Evolutionary conservation across 2,797 vertebrate genomes (phyloP).

Genomic region (Myotis findleyi): DNA sequence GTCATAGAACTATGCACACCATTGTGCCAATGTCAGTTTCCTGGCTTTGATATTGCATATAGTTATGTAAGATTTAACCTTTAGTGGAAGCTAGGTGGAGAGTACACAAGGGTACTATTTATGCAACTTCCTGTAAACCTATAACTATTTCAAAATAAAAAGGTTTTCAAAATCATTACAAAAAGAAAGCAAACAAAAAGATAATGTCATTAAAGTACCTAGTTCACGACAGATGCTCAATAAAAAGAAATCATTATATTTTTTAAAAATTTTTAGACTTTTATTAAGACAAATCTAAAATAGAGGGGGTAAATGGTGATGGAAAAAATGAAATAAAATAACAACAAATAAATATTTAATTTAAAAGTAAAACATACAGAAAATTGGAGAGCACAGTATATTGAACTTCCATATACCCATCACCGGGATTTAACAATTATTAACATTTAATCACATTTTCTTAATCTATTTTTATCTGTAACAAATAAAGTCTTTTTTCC

Average conservation of each 20-base stretch:
- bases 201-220: not conserved
- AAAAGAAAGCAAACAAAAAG: not conserved
- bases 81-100: not conserved
- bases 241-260: not conserved
- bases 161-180: not conserved
- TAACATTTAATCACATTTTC: not conserved
- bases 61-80: not conserved
- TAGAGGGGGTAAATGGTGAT: too few relatives aligned
- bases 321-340: too few relatives aligned
- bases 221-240: not conserved
- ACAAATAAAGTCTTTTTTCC: not conserved
- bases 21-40: not conserved
- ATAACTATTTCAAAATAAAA: slow-evolving; percentile 7
- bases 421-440: not conserved
- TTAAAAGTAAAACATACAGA: not conserved
- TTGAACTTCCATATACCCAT: not conserved
- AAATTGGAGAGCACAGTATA: not conserved
- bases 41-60: not conserved
- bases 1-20: not conserved
- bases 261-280: not conserved
- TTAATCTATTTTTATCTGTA: not conserved
- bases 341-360: too few relatives aligned
- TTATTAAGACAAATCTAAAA: not conserved
- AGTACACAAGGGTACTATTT: not conserved
- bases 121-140: not conserved